Conservation (phyloP, 2,113 vertebrate genomes). For the Ahaetulla prasina region DNA sequence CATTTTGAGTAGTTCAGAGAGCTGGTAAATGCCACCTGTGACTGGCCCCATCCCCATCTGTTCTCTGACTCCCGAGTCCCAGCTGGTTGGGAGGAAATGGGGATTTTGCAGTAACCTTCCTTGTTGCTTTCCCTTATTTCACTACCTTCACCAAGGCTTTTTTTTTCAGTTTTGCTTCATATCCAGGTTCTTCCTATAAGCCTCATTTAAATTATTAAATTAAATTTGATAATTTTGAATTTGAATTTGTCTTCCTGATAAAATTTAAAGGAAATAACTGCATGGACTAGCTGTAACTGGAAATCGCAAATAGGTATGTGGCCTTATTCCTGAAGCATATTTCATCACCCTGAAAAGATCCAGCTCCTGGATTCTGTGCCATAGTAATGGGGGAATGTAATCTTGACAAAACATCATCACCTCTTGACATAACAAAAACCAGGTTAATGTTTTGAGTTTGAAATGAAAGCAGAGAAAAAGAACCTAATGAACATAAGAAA, state of each 20-base stretch:
- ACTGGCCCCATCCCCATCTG: too few species aligned
- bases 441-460: constrained; percentile 9
- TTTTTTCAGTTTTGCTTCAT: not conserved
- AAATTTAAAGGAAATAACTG: constrained; percentile 29
- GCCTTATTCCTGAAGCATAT: constrained; percentile 33
- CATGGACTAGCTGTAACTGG: constrained; percentile 6
- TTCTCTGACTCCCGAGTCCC: too few species aligned
- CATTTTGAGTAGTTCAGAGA: too few species aligned
- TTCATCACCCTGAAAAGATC: constrained; percentile 39
- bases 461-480: constrained; percentile 28
- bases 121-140: constrained; percentile 15
- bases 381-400: constrained; percentile 51
- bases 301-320: constrained; percentile 45
- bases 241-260: constrained; percentile 25
- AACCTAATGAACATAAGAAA: constrained; percentile 24
- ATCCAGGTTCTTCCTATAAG: constrained; percentile 24
- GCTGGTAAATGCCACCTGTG: too few species aligned
- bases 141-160: not conserved
- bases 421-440: not conserved
- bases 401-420: constrained; percentile 3
- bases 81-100: too few species aligned
- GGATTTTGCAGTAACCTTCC: too few species aligned
- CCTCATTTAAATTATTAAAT: too few species aligned
- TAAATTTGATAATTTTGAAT: too few species aligned
- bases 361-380: constrained; percentile 23